Conservation (phyloP, 1,140 invertebrate species). For the Dinoponera quadriceps region DNA sequence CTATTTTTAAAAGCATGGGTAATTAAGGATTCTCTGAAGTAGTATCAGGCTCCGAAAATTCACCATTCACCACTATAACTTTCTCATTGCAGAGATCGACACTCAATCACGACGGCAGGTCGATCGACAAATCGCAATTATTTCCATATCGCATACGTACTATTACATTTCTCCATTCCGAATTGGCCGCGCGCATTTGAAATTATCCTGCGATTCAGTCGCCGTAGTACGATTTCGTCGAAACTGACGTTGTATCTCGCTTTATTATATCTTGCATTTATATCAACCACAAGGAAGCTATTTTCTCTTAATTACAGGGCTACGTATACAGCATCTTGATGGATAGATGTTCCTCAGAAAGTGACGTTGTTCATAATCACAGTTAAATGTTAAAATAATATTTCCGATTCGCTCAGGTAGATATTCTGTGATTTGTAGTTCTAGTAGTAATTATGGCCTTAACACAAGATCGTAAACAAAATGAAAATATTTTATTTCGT, state of each 20-base stretch:
- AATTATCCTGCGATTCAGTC: slow-evolving; percentile 29
- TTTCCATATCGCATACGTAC: not conserved
- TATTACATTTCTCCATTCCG: slow-evolving; percentile 28
- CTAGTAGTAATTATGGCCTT: no score
- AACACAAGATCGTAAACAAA: no score
- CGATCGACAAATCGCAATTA: slow-evolving; percentile 34
- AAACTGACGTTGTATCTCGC: not conserved
- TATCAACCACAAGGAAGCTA: not conserved
- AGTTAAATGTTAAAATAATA: no score
- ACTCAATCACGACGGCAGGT: slow-evolving; percentile 29
- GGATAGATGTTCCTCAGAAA: no score
- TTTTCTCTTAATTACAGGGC: slow-evolving; percentile 12
- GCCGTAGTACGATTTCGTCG: slow-evolving; percentile 1
- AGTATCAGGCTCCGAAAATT: no score
- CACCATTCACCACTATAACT: slow-evolving; percentile 13
- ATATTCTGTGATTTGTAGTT: not conserved
- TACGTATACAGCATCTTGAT: not conserved
- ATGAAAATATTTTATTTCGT: no score
- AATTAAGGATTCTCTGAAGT: no score
- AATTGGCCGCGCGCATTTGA: not conserved
- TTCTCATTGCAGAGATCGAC: slow-evolving; percentile 1
- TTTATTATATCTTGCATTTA: not conserved
- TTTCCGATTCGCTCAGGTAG: no score
- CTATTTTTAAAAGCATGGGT: no score
- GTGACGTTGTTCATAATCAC: no score